Base-by-base conservation (phyloP, 2,113 vertebrate genomes). In the Anser brachyrhynchus region DNA sequence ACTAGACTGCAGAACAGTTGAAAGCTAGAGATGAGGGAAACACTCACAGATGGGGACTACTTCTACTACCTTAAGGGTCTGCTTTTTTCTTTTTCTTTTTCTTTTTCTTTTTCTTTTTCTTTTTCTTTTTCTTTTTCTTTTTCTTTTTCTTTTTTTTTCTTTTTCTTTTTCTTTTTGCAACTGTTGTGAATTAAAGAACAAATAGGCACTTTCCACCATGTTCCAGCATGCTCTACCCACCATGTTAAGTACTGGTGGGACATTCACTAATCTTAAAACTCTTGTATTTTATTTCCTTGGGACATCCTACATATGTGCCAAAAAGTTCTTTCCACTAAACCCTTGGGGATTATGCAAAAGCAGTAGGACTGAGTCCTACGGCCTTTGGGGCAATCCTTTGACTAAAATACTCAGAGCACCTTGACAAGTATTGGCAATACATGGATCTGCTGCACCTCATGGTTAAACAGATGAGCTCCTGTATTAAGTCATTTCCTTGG, bases 221-320 rank as follows among this genome's bases (percentile, higher is more conserved):
- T 39, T 39, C 39, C 39, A 39, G 10, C 39, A 39, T 39, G 39
- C 39, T 84, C 26, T 51, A 14, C 33, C 23, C 25, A n/a, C 28
- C 13, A 21, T 19, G 1, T 26, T 21, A 17, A 39, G 9, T 12
- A 33, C 58, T 16, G 17, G 64, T 33, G 33, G 31, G 57, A 87
- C 76, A 75, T 11, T 5, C 10, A 39, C 22, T 58, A 16, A n/a
- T 19, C 12, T 72, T 46, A 43, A 75, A 90, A 41, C 17, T 70
- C 15, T 20, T 54, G 22, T 3, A 12, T 5, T 37, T 70, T 74
- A 16, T 73, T 49, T 0, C 3, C 41, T 67, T 61, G 37, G 49
- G 14, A 41, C 8, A 6, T 35, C 37, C 6, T 25, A 55, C 9
- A n/a, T 0, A 0, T 9, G 13, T 54, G 23, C 10, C 26, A 64